phyloP scores from a whole-genome alignment of 2,888 invertebrate species.

The Drosophila acutilabella region DNA sequence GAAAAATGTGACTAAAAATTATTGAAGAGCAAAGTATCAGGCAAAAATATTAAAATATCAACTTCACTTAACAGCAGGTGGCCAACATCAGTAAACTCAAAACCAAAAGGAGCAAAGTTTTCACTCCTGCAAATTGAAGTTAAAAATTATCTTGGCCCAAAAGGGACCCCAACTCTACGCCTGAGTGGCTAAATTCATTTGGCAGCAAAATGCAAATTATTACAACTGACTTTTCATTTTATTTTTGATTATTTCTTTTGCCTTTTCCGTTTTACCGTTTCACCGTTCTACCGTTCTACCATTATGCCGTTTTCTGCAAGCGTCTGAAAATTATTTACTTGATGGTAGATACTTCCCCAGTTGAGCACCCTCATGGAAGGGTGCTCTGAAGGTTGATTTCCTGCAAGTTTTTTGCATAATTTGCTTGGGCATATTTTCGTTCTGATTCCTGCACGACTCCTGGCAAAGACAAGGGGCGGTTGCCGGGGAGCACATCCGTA shows the following conservation, averaged over 20 bases:
- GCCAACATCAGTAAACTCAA: slow-evolving; percentile 27
- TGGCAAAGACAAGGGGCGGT: neutral
- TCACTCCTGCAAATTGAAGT: slow-evolving; percentile 62
- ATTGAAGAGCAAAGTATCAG: slow-evolving; percentile 31
- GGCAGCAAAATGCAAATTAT: slow-evolving; percentile 80
- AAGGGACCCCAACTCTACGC: slow-evolving; percentile 32
- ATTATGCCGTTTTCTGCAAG: slow-evolving; percentile 33
- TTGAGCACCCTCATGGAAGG: neutral
- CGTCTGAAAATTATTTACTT: slow-evolving; percentile 72
- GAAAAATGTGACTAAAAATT: slow-evolving; percentile 26
- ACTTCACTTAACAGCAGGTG: slow-evolving; percentile 70
- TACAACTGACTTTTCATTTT: slow-evolving; percentile 74
- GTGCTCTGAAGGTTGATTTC: slow-evolving; percentile 46
- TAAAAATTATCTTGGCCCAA: slow-evolving; percentile 66
- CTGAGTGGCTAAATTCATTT: slow-evolving; percentile 78
- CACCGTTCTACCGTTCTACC: too few species aligned
- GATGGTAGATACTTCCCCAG: slow-evolving; percentile 45
- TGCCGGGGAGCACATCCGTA: slow-evolving; percentile 54
- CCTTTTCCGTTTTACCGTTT: neutral
- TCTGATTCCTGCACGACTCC: slow-evolving; percentile 13
- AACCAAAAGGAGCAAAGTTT: slow-evolving; percentile 52
- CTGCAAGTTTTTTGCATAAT: slow-evolving; percentile 59
- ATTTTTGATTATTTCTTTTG: slow-evolving; percentile 52
- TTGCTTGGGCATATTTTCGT: slow-evolving; percentile 57
- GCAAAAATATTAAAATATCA: slow-evolving; percentile 55